phyloP scores from a whole-genome alignment of 1,140 invertebrate genomes.

The Orius insidiosus region DNA sequence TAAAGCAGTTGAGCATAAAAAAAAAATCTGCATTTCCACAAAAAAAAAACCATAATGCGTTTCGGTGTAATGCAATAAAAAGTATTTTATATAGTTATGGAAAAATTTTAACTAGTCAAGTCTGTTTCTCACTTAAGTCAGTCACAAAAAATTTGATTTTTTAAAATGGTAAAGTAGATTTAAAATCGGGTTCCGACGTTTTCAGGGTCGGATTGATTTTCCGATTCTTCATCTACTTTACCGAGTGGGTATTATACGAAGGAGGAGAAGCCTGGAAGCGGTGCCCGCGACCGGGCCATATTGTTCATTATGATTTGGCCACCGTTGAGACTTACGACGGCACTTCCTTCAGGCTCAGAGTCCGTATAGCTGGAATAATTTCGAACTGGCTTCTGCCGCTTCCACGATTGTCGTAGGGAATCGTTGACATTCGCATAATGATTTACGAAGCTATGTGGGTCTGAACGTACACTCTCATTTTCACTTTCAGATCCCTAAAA shows the following conservation, averaged over 20 bases:
- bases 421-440: constrained; percentile 94
- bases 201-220: no score
- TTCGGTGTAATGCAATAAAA: no score
- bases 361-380: constrained; percentile 85
- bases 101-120: no score
- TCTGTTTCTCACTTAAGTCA: no score
- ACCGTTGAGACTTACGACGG: constrained; percentile 83
- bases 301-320: constrained; percentile 96
- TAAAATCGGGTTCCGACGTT: no score
- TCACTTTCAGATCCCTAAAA: constrained; percentile 83
- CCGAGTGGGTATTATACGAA: constrained; percentile 50
- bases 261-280: constrained; percentile 88
- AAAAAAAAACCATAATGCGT: no score
- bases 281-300: constrained; percentile 85
- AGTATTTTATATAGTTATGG: no score
- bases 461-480: constrained; percentile 77
- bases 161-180: no score
- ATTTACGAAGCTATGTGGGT: constrained; percentile 87
- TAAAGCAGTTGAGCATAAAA: no score
- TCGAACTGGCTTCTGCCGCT: constrained; percentile 70
- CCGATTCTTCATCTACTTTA: constrained; percentile 4
- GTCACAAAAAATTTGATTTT: no score
- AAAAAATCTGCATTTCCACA: no score
- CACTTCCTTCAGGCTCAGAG: constrained; percentile 79
- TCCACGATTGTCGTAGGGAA: constrained; percentile 84